Conservation (phyloP, 2,888 invertebrate genomes). For the Lydus trimaculatus region DNA sequence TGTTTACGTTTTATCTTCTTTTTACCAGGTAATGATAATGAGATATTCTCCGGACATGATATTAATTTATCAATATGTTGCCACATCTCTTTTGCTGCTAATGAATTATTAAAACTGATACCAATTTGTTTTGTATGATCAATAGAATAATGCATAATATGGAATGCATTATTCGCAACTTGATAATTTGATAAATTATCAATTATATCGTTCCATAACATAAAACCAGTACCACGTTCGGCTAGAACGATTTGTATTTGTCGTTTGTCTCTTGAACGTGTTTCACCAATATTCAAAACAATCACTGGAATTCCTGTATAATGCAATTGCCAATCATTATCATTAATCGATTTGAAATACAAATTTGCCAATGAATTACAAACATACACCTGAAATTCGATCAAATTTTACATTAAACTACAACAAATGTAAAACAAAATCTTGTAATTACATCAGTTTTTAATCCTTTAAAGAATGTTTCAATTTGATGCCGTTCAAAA, state of each 20-base stretch:
- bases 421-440: neutral
- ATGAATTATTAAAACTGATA: conserved; percentile 79
- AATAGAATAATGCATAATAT: conserved; percentile 80
- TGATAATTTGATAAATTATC: conserved; percentile 81
- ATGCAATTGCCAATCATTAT: conserved; percentile 72
- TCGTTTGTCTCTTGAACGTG: conserved; percentile 71
- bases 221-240: conserved; percentile 79
- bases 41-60: conserved; percentile 80
- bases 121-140: conserved; percentile 81
- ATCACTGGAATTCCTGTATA: conserved; percentile 83
- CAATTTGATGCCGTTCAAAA: conserved; percentile 72
- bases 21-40: conserved; percentile 72
- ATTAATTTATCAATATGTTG: conserved; percentile 73
- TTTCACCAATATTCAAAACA: conserved; percentile 78
- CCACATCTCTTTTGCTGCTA: conserved; percentile 76
- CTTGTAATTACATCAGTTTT: conserved; percentile 70
- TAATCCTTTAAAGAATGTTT: conserved; percentile 77
- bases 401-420: no score
- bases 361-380: conserved; percentile 78
- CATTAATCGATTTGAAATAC: conserved; percentile 68
- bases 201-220: conserved; percentile 81
- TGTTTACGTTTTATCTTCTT: conserved; percentile 66
- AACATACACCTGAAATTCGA: conserved; percentile 69
- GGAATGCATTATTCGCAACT: conserved; percentile 76
- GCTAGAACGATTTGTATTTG: conserved; percentile 76